These are phyloP conservation scores for Leptinotarsa juncta DNA, from an alignment of 2,888 invertebrate genomes.

Conservation along the genomic window DNA sequence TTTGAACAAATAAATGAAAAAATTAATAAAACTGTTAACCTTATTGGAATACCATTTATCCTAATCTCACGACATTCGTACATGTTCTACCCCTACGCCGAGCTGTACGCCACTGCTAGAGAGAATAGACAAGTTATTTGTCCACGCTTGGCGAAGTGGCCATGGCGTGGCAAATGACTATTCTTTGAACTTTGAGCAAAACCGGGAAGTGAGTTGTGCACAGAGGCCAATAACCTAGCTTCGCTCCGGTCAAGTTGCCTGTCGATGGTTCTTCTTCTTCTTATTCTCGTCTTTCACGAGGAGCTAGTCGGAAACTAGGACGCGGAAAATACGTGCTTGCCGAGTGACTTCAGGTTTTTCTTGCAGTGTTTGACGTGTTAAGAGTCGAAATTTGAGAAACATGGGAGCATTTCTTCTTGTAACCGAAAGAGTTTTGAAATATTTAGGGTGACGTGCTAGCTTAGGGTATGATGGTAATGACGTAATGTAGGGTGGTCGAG, in stretches of 20 bases:
- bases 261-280: constrained; percentile 39
- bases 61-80: too few species aligned
- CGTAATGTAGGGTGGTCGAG: too few species aligned
- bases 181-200: constrained; percentile 50
- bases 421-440: too few species aligned
- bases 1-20: too few species aligned
- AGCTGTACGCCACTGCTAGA: constrained; percentile 39
- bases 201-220: constrained; percentile 58
- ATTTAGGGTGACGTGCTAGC: too few species aligned
- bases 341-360: constrained; percentile 17
- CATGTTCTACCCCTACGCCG: too few species aligned
- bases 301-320: constrained; percentile 37
- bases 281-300: constrained; percentile 27
- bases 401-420: background rate
- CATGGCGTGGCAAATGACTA: constrained; percentile 58
- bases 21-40: too few species aligned
- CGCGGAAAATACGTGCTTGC: constrained; percentile 33
- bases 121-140: constrained; percentile 56
- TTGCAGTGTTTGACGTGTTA: background rate
- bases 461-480: too few species aligned
- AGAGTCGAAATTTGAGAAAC: constrained; percentile 5
- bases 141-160: constrained; percentile 57
- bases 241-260: constrained; percentile 58
- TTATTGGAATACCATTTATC: too few species aligned
- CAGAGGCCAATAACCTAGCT: constrained; percentile 59